Evolutionary conservation across 2,797 vertebrate species (phyloP), one percentile per base, ranked within the genome.

Genomic region (Intellagama lesueurii): DNA sequence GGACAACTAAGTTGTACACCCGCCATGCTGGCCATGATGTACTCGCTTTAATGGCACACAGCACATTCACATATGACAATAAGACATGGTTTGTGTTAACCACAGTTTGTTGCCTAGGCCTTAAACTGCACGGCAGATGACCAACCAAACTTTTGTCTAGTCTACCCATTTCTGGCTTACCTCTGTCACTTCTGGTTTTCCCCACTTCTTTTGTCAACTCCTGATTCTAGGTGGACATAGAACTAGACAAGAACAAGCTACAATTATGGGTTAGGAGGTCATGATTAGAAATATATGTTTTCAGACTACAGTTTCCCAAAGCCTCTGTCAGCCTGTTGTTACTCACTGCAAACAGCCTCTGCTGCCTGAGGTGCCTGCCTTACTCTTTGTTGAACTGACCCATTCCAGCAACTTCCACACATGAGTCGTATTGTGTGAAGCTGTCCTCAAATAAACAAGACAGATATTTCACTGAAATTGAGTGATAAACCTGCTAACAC

Each of bases 401-500:
- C 22, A 9, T 40, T 56, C 2, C n/a, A 85, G n/a, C 11, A 85
- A 17, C 70, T 56, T 56, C 35, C n/a, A 30, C 14, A 26, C 35
- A 32, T 49, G 8, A n/a, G 66, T 22, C 28, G 1, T 32, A 76
- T 30, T 8, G 70, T 69, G 11, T 75, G 32, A 85, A 60, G 56
- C n/a, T 77, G 28, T 12, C 8, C 12, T 66, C 68, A 60, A 28
- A 64, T 17, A 19, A 28, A 80, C n/a, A 35, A 24, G 5, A 26
- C 14, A 75, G 35, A 47, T 2, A 44, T 73, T 12, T n/a, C 4
- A 60, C 0, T 75, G 35, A 47, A 47, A 44, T 24, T 24, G 24
- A 26, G 40, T 77, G 35, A 47, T 47, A n/a, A 77, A 11, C 68
- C 12, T 69, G 0, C 0, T 49, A 72, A 19, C 30, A 64, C 75